Percentiles rank a stretch among this genome's conserved stretches.
phyloP scores from a whole-genome alignment of 2,797 vertebrate species.

The Gadopsis marmoratus region DNA sequence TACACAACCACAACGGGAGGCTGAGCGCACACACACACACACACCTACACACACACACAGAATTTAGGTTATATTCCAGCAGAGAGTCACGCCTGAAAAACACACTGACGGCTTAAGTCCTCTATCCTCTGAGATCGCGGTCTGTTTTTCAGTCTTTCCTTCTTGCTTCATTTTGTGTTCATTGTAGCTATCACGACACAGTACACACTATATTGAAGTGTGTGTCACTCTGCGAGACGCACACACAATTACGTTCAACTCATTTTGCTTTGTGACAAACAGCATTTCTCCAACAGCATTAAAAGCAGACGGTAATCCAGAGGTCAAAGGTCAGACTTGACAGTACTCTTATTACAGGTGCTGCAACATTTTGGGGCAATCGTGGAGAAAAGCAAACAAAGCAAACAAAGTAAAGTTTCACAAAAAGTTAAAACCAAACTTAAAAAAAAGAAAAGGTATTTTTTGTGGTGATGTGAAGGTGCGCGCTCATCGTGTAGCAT shows the following conservation, averaged over 20 bases:
- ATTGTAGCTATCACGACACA: not conserved
- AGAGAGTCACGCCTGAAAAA: conserved; percentile 54
- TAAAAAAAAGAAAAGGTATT: too few species aligned
- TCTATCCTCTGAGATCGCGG: conserved; percentile 42
- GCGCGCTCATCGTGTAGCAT: not conserved
- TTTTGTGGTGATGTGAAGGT: not conserved
- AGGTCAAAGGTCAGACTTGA: conserved; percentile 3
- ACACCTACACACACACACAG: conserved; percentile 23
- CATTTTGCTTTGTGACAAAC: not conserved
- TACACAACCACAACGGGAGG: conserved; percentile 41
- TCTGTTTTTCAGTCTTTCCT: not conserved
- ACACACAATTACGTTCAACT: too few species aligned
- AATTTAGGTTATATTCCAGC: conserved; percentile 30
- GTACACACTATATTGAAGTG: too few species aligned
- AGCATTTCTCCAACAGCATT: not conserved
- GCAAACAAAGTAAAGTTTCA: too few species aligned
- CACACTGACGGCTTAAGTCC: conserved; percentile 54
- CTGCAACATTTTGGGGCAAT: not conserved
- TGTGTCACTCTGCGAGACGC: too few species aligned
- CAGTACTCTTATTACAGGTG: not conserved
- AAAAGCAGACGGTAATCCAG: not conserved
- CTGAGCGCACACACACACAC: conserved; percentile 6
- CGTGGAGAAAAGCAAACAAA: not conserved
- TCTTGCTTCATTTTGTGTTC: not conserved
- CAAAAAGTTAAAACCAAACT: too few species aligned